Evolutionary conservation across 2,113 vertebrate genomes (phyloP).

Genomic region (Siniperca chuatsi): DNA sequence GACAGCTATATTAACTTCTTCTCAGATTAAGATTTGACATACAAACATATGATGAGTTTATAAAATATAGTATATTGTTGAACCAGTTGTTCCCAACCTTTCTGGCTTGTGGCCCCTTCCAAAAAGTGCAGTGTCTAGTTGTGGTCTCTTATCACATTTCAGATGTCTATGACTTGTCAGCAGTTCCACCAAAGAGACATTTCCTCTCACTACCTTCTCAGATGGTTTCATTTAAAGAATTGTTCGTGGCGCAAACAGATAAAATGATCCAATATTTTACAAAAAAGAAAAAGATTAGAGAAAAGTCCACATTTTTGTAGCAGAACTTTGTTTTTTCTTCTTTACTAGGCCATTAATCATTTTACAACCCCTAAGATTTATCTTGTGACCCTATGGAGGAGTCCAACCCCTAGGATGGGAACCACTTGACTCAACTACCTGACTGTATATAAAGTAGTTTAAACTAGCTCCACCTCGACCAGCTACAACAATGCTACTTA

Average conservation of each 20-base stretch:
- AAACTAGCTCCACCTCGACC: background rate
- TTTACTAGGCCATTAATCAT: background rate
- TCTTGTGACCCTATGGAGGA: too few relatives aligned
- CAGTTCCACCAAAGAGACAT: background rate
- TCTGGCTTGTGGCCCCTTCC: background rate
- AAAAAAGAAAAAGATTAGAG: too few relatives aligned
- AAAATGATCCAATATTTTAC: too few relatives aligned
- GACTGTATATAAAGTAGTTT: too few relatives aligned
- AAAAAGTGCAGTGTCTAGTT: background rate
- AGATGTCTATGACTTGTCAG: background rate
- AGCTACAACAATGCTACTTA: background rate
- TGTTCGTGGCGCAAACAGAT: too few relatives aligned
- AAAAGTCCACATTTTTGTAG: background rate
- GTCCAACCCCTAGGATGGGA: too few relatives aligned
- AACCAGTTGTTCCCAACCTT: background rate
- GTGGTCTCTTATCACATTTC: background rate
- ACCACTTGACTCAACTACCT: too few relatives aligned
- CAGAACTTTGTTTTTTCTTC: background rate
- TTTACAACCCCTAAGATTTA: too few relatives aligned
- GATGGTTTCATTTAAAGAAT: background rate
- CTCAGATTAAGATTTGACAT: background rate
- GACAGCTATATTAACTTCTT: background rate
- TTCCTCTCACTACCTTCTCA: too few relatives aligned
- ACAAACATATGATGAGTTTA: background rate
- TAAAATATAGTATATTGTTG: background rate